These are phyloP conservation scores for Aphaenogaster floridana DNA, from an alignment of 1,140 invertebrate species.

Conservation along the genomic window DNA sequence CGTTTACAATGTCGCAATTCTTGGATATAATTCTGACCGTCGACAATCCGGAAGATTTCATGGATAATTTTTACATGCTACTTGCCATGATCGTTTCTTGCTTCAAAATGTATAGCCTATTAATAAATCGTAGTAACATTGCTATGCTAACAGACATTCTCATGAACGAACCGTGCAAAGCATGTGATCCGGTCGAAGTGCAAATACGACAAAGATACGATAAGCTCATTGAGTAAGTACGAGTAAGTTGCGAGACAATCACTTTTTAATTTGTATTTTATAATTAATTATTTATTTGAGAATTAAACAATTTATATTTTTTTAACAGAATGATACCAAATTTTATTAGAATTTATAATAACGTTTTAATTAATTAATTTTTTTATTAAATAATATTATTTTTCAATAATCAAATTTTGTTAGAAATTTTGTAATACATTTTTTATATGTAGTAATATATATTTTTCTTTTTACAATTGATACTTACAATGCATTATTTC, in stretches of 20 bases:
- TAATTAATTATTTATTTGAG: not conserved
- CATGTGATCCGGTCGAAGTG: constrained; percentile 51
- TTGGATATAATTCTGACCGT: constrained; percentile 56
- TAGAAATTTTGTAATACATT: not conserved
- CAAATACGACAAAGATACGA: constrained; percentile 62
- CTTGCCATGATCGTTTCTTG: constrained; percentile 60
- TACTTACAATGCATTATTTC: not conserved
- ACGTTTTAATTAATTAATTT: not conserved
- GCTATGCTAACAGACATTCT: constrained; percentile 50
- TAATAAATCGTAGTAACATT: constrained; percentile 54
- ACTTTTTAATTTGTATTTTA: not conserved
- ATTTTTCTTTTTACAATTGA: not conserved
- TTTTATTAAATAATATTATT: not conserved
- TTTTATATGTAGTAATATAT: not conserved
- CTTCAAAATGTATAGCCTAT: constrained; percentile 42
- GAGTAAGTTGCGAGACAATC: constrained; percentile 4
- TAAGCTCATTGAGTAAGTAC: constrained; percentile 57
- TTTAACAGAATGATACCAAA: not conserved
- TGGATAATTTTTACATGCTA: constrained; percentile 73
- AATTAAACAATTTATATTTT: not conserved
- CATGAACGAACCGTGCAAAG: constrained; percentile 43
- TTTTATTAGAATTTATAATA: not conserved
- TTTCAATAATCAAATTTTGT: not conserved
- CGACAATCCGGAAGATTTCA: constrained; percentile 61
- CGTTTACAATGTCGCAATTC: constrained; percentile 31